A percentile compares a stretch with the other conserved stretches of the same genome.
These are phyloP conservation scores for Papilio machaon DNA, from an alignment of 1,140 invertebrate genomes.

Conservation along the genomic window DNA sequence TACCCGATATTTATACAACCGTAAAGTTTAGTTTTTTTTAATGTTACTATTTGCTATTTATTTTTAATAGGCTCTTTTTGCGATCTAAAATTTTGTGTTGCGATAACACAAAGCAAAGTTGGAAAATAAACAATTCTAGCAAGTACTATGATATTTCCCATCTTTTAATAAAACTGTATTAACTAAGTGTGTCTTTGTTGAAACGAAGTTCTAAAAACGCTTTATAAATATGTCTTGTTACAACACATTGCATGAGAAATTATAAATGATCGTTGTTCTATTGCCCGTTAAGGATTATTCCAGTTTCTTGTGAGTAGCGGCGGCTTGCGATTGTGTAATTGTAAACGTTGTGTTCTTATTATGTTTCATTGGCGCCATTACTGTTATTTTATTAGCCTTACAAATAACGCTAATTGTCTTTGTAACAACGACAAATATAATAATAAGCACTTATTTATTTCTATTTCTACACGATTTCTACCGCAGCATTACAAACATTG, in stretches of 20 bases:
- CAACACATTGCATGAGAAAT: neutral
- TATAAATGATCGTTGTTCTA: constrained; percentile 11
- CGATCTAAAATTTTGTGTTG: neutral
- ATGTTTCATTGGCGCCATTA: constrained; percentile 6
- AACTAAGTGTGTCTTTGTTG: neutral
- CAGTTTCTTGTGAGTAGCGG: constrained; percentile 2
- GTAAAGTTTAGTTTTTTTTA: neutral
- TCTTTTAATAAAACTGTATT: too few species aligned
- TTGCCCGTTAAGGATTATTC: constrained; percentile 9
- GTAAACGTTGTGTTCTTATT: neutral
- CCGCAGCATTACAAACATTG: too few species aligned
- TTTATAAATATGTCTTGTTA: neutral
- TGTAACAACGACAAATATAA: neutral
- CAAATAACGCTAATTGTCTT: neutral
- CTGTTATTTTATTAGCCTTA: neutral
- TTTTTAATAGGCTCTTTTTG: neutral
- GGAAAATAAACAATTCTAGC: neutral
- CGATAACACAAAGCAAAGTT: neutral
- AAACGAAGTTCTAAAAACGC: neutral
- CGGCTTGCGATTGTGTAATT: constrained; percentile 12
- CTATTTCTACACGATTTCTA: too few species aligned
- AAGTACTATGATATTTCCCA: neutral
- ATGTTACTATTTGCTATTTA: neutral
- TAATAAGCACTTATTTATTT: too few species aligned
- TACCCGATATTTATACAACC: neutral